Evolutionary conservation across 1,140 invertebrate species (phyloP), one percentile per base, ranked within the genome.

Genomic region (Trichoplusia ni): DNA sequence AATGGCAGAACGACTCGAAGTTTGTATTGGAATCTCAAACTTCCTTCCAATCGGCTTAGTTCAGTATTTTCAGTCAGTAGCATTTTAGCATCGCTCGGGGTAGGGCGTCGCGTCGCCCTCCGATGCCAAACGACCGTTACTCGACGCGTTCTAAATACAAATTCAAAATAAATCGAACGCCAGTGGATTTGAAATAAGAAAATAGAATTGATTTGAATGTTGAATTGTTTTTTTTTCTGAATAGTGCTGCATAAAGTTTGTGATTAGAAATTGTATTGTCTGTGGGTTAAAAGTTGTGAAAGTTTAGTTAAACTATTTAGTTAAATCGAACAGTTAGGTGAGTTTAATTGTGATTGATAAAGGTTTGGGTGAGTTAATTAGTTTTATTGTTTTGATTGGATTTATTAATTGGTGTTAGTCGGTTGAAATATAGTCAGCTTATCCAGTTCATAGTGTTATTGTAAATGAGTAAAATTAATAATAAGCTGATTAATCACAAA

Each of bases 271-370:
- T 47, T 11, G 2, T 16, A 1, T 33, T 33, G 7, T n/a, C 0
- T 16, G 44, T 47, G 40, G n/a, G 11, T 47, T 47, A 0, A 4
- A 16, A 47, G 9, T 47, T 16, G 25, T 47, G 44, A 47, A 47
- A 47, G 44, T 47, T 47, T 47, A 4, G 44, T 16, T 47, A 16
- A 14, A 14, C 11, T 8, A n/a, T n/a, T n/a, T n/a, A 47, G 44
- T 31, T 18, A 29, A 18, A 47, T 47, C 29, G 25, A 14, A 47
- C 44, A 47, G 25, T n/a, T n/a, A n/a, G 44, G 44, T 47, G 25
- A 47, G 44, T 47, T 18, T 29, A 29, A 47, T 31, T 47, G 13
- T 47, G 44, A 47, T 47, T 47, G 44, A 47, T 47, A 9, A 47
- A 25, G 13, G 42, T 46, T 14, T 9, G 29, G 31, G 11, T 11